These are phyloP conservation scores for Enteromius fasciolatus DNA, from an alignment of 2,797 vertebrate genomes.

Conservation along the genomic window DNA sequence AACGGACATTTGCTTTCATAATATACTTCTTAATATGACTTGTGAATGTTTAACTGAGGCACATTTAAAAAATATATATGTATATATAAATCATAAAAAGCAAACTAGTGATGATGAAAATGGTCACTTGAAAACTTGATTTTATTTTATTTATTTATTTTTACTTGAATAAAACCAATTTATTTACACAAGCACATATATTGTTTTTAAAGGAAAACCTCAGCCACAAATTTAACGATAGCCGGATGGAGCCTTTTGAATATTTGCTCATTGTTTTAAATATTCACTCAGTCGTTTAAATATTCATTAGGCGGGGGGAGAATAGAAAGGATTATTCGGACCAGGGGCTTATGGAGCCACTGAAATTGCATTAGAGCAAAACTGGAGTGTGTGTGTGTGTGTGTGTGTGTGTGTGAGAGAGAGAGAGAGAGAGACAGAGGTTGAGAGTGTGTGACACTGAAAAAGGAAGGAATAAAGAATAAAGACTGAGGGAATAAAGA, in stretches of 20 bases:
- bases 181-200: background rate
- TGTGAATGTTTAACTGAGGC: background rate
- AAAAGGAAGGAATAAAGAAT: too few relatives aligned
- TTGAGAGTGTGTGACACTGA: background rate
- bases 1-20: background rate
- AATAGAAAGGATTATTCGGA: slow-evolving; percentile 40
- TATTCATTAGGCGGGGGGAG: slow-evolving; percentile 36
- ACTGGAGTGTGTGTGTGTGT: background rate
- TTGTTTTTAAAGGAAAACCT: background rate
- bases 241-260: slow-evolving; percentile 17
- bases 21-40: background rate
- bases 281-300: slow-evolving; percentile 36
- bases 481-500: background rate
- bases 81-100: too few relatives aligned
- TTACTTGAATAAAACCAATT: background rate
- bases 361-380: slow-evolving; percentile 46
- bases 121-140: too few relatives aligned
- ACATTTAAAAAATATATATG: background rate
- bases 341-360: slow-evolving; percentile 26
- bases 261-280: slow-evolving; percentile 40
- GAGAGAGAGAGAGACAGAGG: background rate
- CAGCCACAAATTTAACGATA: background rate
- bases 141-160: background rate
- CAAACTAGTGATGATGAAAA: too few relatives aligned
- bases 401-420: too few relatives aligned